A percentile compares a stretch with the other conserved stretches of the same genome.
phyloP scores from a whole-genome alignment of 1,140 invertebrate genomes.

The Cydia amplana region DNA sequence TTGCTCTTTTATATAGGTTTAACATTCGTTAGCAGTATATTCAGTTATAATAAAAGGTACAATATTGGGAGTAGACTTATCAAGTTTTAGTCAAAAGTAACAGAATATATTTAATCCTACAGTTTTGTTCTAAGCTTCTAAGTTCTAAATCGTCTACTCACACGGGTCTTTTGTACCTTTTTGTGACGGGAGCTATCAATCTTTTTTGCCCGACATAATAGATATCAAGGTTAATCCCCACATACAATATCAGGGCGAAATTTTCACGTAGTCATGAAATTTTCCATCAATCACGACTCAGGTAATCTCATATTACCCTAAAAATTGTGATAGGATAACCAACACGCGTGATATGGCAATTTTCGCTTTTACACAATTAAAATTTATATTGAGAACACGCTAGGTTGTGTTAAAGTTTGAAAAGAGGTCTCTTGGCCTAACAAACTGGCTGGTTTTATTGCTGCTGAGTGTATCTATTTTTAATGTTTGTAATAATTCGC shows the following conservation, averaged over 20 bases:
- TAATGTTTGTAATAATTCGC: background rate
- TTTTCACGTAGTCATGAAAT: slow-evolving; percentile 22
- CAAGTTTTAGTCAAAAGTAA: background rate
- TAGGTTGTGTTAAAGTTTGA: background rate
- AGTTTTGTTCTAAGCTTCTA: slow-evolving; percentile 19
- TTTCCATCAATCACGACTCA: slow-evolving; percentile 29
- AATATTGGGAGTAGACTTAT: no score
- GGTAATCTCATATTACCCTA: slow-evolving; percentile 28
- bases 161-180: slow-evolving; percentile 27
- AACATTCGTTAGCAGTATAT: no score
- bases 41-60: no score
- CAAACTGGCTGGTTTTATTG: no score
- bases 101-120: background rate
- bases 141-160: slow-evolving; percentile 5
- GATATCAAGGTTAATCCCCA: slow-evolving; percentile 33
- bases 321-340: slow-evolving; percentile 23
- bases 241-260: slow-evolving; percentile 28
- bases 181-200: slow-evolving; percentile 28
- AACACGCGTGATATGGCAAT: background rate
- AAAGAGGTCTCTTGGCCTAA: background rate
- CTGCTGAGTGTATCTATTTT: background rate
- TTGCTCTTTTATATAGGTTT: no score
- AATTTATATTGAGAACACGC: background rate
- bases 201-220: slow-evolving; percentile 33
- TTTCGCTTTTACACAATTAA: background rate